These are phyloP conservation scores for Ceratitis capitata DNA, from an alignment of 1,140 invertebrate species.

Conservation along the genomic window DNA sequence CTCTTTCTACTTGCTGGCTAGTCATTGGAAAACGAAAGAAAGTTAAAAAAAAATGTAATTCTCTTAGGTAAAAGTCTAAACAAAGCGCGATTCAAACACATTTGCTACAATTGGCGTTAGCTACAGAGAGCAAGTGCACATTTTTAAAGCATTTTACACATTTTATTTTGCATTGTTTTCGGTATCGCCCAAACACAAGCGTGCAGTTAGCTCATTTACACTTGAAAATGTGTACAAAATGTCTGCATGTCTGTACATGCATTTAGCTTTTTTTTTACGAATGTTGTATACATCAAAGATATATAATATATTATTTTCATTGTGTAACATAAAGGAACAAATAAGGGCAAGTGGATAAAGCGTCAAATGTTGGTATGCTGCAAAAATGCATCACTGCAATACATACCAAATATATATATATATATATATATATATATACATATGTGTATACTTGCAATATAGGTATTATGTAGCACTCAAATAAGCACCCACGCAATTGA, in stretches of 20 bases:
- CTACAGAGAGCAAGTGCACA: too few species aligned
- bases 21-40: too few species aligned
- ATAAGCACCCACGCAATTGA: not conserved
- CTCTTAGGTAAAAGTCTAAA: too few species aligned
- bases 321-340: not conserved
- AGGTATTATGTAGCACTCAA: not conserved
- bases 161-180: not conserved
- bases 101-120: too few species aligned
- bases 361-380: not conserved
- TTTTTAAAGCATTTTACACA: not conserved
- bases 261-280: not conserved
- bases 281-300: not conserved
- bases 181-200: not conserved
- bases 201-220: not conserved
- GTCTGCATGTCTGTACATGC: too few species aligned
- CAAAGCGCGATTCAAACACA: too few species aligned
- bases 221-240: not conserved
- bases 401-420: too few species aligned
- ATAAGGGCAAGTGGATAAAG: not conserved
- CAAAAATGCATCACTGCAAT: not conserved
- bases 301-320: not conserved
- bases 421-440: too few species aligned
- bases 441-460: too few species aligned
- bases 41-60: too few species aligned
- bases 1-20: too few species aligned